Base-by-base conservation (phyloP, 2,113 vertebrate species). In the Gobius niger region DNA sequence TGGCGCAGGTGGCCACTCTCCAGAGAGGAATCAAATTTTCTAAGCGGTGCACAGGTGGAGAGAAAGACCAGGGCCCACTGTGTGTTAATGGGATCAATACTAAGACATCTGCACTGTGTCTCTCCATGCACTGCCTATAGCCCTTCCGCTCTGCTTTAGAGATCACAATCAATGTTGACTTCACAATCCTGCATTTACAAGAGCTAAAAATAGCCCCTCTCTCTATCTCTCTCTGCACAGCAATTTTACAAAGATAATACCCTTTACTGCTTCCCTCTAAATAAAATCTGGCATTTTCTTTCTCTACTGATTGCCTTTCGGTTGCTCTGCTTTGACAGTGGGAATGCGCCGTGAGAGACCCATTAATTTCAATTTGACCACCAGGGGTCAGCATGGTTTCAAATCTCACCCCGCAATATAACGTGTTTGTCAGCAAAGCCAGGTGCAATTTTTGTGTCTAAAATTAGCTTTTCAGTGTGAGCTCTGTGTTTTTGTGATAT, bases 301-400 rank as follows among this genome's bases (percentile, higher is more conserved):
- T 18, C 34, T 61, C 59, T 34, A 44, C 51, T 46, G 9, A 34
- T 34, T 4, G 24, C 24, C 24, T 41, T 51, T 76, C 11, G 24
- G 41, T 65, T 64, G 72, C 16, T 7, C 14, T 46, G 1, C 15
- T 65, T 15, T 70, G 51, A 15, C 19, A 18, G 15, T 14, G 47
- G 49, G 74, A 56, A 12, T 70, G 15, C 40, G n/a, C 40, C 50
- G 41, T 7, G 12, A 63, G 46, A 12, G 47, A 65, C 10, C 24
- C 41, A 40, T 47, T 62, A 12, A 44, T 68, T 77, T 65, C 34
- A 63, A 9, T 65, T 24, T 63, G 2, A 10, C 88, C 91, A 91
- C 75, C 50, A 91, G 91, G 88, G 85, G 89, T 85, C 88, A 88
- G 82, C 83, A 51, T 86, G 64, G 70, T 66, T 85, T 82, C 68